These are phyloP conservation scores for Podargus strigoides DNA, from an alignment of 2,797 vertebrate species.

Conservation along the genomic window DNA sequence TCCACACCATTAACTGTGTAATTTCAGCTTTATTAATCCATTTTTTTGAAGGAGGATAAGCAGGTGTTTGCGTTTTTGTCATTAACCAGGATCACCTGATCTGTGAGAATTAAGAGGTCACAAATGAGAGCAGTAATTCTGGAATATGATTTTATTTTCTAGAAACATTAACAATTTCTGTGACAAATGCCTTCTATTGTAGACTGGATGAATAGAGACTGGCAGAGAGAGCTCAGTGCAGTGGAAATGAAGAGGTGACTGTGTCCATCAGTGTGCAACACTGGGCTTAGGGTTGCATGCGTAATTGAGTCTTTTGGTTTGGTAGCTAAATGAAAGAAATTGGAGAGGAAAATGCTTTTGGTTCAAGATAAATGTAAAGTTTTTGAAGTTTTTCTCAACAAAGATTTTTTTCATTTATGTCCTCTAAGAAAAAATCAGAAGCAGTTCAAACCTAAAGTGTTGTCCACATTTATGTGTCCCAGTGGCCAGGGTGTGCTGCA, in stretches of 20 bases:
- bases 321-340: not conserved
- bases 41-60: not conserved
- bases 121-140: slow-evolving; percentile 28
- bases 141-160: slow-evolving; percentile 20
- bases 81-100: slow-evolving; percentile 34
- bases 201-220: not conserved
- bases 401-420: not conserved
- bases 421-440: not conserved
- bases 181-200: not conserved
- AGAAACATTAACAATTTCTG: not conserved
- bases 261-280: not conserved
- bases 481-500: not conserved
- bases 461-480: not conserved
- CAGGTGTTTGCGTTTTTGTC: slow-evolving; percentile 34
- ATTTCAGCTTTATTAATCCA: slow-evolving; percentile 44
- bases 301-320: not conserved
- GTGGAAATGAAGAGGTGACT: not conserved
- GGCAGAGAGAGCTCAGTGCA: not conserved
- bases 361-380: not conserved
- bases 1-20: slow-evolving; percentile 9
- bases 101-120: slow-evolving; percentile 43
- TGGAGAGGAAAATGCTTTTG: not conserved
- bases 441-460: not conserved
- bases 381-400: not conserved
- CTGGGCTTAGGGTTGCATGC: not conserved